A percentile compares a stretch with the other conserved stretches of the same genome.
Conservation (phyloP, 2,113 vertebrate genomes). For the Hiodon alosoides region DNA sequence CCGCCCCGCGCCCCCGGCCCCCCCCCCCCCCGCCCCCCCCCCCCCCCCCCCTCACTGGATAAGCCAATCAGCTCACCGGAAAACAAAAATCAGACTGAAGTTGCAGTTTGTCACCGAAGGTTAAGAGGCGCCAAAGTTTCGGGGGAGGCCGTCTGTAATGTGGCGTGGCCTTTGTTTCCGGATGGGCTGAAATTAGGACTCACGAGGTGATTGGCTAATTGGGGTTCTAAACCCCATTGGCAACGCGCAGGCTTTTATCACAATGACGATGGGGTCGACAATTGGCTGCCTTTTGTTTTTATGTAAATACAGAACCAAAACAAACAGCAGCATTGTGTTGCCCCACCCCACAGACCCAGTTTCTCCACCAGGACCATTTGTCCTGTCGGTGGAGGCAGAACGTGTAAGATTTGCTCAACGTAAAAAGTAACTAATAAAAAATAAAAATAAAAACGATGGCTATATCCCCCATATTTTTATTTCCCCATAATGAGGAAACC, state of each 20-base stretch:
- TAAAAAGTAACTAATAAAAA: too few relatives aligned
- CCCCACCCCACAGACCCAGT: background rate
- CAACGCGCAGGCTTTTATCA: background rate
- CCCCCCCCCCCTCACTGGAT: slow-evolving; percentile 36
- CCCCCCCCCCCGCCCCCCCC: too few relatives aligned
- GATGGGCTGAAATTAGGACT: background rate
- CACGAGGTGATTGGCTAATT: background rate
- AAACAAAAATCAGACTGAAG: slow-evolving; percentile 55
- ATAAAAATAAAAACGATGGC: too few relatives aligned
- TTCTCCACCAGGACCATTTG: background rate
- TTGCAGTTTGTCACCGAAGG: slow-evolving; percentile 52
- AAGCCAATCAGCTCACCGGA: slow-evolving; percentile 62
- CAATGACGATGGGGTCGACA: background rate
- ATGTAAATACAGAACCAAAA: background rate
- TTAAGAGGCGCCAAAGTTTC: slow-evolving; percentile 34
- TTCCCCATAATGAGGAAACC: too few relatives aligned
- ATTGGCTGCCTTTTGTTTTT: background rate
- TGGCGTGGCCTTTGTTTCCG: background rate
- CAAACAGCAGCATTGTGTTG: background rate
- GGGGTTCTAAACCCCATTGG: background rate
- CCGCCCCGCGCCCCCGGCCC: too few relatives aligned
- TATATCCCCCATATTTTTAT: too few relatives aligned
- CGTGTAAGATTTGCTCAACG: too few relatives aligned
- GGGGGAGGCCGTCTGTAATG: background rate
- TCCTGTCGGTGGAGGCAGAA: too few relatives aligned